These are phyloP conservation scores for Melinaea menophilus DNA, from an alignment of 2,888 invertebrate species.

Conservation along the genomic window DNA sequence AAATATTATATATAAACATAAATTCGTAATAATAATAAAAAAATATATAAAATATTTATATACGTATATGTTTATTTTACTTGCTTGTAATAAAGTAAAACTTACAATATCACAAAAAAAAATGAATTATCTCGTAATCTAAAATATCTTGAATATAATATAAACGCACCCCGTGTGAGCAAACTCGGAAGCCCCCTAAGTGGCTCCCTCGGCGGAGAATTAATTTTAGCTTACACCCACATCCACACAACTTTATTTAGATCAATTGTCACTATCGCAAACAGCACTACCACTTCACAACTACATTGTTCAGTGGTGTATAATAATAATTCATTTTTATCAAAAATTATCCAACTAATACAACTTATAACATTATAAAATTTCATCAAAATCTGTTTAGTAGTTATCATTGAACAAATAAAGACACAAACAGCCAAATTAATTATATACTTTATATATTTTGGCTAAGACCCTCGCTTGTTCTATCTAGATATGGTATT, in stretches of 20 bases:
- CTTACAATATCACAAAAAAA: background rate
- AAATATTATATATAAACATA: no score
- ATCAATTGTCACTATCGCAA: slow-evolving; percentile 7
- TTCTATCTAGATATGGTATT: no score
- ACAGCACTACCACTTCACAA: background rate
- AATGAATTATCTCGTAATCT: background rate
- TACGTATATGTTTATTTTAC: no score
- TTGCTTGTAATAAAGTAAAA: background rate
- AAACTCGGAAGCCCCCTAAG: slow-evolving; percentile 32
- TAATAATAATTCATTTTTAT: no score
- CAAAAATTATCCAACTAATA: no score
- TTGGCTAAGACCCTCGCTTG: no score
- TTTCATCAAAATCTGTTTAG: no score
- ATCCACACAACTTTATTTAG: slow-evolving; percentile 30
- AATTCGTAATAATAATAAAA: background rate
- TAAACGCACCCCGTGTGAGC: slow-evolving; percentile 3
- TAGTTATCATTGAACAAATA: no score
- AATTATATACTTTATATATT: no score
- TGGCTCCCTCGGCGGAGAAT: slow-evolving; percentile 47
- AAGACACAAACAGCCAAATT: no score
- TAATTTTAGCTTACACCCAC: slow-evolving; percentile 51
- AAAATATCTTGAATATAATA: background rate
- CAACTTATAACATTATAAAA: no score
- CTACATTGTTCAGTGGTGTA: background rate
- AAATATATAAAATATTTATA: background rate